phyloP scores from a whole-genome alignment of 23 tunicate genomes.

The Halocynthia aurantium region DNA sequence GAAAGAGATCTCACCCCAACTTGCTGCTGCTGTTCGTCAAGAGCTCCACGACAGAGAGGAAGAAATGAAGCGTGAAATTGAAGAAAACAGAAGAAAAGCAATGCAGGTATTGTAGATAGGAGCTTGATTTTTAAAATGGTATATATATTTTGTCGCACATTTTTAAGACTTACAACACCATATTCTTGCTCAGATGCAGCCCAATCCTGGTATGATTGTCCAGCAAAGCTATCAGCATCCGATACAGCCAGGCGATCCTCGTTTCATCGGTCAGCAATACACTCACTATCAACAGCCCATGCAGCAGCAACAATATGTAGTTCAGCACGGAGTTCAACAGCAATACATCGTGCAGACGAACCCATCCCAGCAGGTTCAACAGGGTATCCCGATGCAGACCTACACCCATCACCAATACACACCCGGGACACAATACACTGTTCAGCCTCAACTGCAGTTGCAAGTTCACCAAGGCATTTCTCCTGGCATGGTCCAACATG shows the following conservation, averaged over 20 bases:
- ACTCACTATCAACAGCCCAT: neutral
- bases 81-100: constrained; percentile 11
- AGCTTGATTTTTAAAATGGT: neutral
- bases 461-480: constrained; percentile 3
- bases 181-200: neutral
- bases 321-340: constrained; percentile 1
- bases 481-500: neutral
- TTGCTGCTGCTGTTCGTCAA: constrained; percentile 28
- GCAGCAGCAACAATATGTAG: constrained; percentile 3
- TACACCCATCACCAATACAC: constrained; percentile 4
- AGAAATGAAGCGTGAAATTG: constrained; percentile 20
- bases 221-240: too few relatives aligned
- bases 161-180: neutral
- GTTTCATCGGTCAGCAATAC: neutral
- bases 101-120: neutral
- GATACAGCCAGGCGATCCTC: neutral
- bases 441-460: constrained; percentile 17
- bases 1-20: constrained; percentile 40
- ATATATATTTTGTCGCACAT: neutral
- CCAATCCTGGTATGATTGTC: neutral
- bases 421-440: constrained; percentile 25
- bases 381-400: neutral
- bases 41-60: constrained; percentile 37
- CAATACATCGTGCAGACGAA: constrained; percentile 1
- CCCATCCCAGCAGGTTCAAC: neutral